These are phyloP conservation scores for Pinna nobilis DNA, from an alignment of 1,140 invertebrate genomes.

Conservation along the genomic window DNA sequence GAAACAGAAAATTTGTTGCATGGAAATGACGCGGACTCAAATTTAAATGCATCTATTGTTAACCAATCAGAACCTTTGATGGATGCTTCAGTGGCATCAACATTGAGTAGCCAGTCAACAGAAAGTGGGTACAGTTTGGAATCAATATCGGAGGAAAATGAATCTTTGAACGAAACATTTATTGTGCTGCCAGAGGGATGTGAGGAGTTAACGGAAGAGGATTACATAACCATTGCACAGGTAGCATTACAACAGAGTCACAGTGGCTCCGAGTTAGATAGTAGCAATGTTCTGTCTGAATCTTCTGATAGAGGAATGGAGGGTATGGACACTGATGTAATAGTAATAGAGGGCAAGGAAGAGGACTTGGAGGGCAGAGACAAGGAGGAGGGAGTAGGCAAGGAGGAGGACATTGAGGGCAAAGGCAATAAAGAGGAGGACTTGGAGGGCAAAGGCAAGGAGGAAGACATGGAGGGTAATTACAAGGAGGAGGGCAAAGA, in stretches of 20 bases:
- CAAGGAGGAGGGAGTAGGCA: neutral
- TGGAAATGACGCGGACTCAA: neutral
- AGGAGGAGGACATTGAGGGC: neutral
- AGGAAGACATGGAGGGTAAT: neutral
- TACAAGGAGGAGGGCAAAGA: neutral
- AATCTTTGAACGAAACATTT: slow-evolving; percentile 48
- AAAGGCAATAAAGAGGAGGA: slow-evolving; percentile 12
- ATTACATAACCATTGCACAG: slow-evolving; percentile 53
- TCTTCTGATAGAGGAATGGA: slow-evolving; percentile 36
- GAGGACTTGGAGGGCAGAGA: slow-evolving; percentile 11
- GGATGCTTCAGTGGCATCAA: neutral
- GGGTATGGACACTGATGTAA: neutral
- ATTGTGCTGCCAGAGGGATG: slow-evolving; percentile 56
- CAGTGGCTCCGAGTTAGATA: neutral
- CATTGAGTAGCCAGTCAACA: neutral
- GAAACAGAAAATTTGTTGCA: neutral
- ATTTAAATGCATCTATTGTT: neutral
- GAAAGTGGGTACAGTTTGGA: slow-evolving; percentile 26
- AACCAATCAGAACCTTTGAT: neutral
- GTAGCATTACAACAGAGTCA: slow-evolving; percentile 39
- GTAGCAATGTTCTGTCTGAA: slow-evolving; percentile 24
- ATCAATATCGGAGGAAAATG: slow-evolving; percentile 24
- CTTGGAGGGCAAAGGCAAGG: slow-evolving; percentile 14
- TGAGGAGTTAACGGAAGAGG: slow-evolving; percentile 59
- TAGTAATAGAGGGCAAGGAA: slow-evolving; percentile 5